Evolutionary conservation across 2,113 vertebrate species (phyloP).

Genomic region (Enhydra lutris): DNA sequence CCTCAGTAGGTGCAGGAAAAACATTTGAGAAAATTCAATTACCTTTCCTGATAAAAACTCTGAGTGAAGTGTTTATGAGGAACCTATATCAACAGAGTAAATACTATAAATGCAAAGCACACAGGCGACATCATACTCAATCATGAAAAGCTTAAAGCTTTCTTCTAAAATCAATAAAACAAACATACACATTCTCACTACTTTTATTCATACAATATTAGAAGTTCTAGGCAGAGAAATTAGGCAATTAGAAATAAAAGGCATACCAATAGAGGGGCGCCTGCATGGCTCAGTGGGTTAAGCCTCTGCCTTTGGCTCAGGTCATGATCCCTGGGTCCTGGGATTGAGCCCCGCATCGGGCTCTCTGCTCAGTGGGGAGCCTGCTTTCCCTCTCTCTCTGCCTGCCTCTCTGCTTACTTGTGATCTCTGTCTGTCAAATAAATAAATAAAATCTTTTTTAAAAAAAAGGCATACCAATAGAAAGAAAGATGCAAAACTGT

Average conservation of each 20-base stretch:
- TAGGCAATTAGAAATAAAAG: neutral
- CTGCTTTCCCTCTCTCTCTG: too few species aligned
- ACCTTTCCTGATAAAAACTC: neutral
- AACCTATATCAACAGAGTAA: neutral
- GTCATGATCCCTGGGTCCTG: too few species aligned
- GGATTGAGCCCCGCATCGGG: too few species aligned
- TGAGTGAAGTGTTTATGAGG: neutral
- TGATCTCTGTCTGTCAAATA: too few species aligned
- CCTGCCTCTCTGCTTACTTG: too few species aligned
- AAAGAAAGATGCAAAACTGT: neutral
- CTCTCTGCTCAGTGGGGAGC: too few species aligned
- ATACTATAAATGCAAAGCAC: neutral
- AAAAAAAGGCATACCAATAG: neutral
- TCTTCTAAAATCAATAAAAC: neutral
- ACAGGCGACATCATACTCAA: neutral
- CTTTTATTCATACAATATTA: neutral
- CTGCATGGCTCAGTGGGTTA: too few species aligned
- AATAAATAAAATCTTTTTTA: too few species aligned
- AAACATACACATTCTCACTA: neutral
- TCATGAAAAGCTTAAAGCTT: neutral
- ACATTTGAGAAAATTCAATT: neutral
- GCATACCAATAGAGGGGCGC: neutral
- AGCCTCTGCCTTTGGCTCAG: too few species aligned
- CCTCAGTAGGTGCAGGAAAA: neutral
- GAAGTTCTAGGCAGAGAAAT: neutral